Percentiles rank a stretch among this genome's conserved stretches.
Conservation (phyloP, 2,797 vertebrate species). For the Uromys caudimaculatus region DNA sequence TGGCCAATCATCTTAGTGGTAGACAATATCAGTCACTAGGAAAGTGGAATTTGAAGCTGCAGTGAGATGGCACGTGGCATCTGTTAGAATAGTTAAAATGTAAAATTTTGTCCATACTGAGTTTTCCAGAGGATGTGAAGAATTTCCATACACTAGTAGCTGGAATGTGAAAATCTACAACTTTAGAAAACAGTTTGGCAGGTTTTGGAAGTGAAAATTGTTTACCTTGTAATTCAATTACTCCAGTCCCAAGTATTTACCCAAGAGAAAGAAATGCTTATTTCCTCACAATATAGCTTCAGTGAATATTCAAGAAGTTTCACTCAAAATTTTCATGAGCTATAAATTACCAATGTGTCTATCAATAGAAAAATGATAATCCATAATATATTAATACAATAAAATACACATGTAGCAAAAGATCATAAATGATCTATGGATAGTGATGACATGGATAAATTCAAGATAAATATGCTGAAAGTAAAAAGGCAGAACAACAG, state of each 20-base stretch:
- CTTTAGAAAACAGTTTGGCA: neutral
- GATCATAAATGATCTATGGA: neutral
- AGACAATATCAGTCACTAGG: neutral
- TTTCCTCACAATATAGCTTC: neutral
- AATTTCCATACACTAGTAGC: neutral
- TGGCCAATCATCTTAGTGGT: neutral
- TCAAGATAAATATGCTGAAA: neutral
- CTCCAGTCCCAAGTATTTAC: neutral
- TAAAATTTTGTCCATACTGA: neutral
- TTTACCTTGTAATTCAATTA: neutral
- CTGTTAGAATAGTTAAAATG: neutral
- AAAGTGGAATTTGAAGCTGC: neutral
- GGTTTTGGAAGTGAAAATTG: neutral
- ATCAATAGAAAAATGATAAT: neutral
- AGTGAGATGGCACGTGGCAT: neutral
- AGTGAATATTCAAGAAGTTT: neutral
- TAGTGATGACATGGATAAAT: neutral
- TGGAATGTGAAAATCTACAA: neutral
- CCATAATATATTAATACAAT: neutral
- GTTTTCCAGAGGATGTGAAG: neutral
- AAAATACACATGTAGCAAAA: neutral
- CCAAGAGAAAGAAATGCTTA: neutral
- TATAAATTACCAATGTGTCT: neutral
- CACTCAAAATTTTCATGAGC: neutral
- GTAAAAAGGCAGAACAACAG: neutral